phyloP scores from a whole-genome alignment of 1,140 invertebrate genomes.

The Nebria ingens region DNA sequence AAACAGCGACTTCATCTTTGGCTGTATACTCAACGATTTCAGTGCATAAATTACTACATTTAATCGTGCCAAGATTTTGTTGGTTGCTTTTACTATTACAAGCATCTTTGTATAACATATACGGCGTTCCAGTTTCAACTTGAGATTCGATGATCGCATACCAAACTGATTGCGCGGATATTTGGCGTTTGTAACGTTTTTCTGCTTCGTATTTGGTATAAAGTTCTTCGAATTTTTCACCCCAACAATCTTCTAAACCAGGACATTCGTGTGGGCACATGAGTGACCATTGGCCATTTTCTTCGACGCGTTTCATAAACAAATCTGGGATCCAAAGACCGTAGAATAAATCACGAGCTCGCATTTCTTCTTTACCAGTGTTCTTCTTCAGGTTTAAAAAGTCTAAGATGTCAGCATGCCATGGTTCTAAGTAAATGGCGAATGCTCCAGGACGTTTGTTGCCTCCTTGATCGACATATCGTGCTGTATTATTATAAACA shows the following conservation, averaged over 20 bases:
- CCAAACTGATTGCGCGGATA: constrained; percentile 87
- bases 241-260: constrained; percentile 84
- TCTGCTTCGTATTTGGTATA: constrained; percentile 85
- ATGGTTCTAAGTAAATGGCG: constrained; percentile 96
- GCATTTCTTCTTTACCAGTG: constrained; percentile 84
- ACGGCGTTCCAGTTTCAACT: constrained; percentile 97
- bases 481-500: constrained; percentile 92
- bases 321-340: constrained; percentile 98
- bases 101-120: constrained; percentile 96
- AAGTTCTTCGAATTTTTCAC: constrained; percentile 86
- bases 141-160: constrained; percentile 90
- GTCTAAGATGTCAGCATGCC: constrained; percentile 97
- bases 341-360: constrained; percentile 95
- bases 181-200: constrained; percentile 51
- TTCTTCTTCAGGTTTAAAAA: constrained; percentile 93
- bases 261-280: constrained; percentile 96
- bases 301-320: constrained; percentile 94
- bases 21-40: constrained; percentile 94
- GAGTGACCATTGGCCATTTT: constrained; percentile 80
- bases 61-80: constrained; percentile 97
- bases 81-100: constrained; percentile 98
- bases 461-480: constrained; percentile 97
- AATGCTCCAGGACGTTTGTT: constrained; percentile 99
- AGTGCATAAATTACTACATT: constrained; percentile 96
- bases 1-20: constrained; percentile 92